phyloP scores from a whole-genome alignment of 1,140 invertebrate genomes.

The Neodiprion pinetum region DNA sequence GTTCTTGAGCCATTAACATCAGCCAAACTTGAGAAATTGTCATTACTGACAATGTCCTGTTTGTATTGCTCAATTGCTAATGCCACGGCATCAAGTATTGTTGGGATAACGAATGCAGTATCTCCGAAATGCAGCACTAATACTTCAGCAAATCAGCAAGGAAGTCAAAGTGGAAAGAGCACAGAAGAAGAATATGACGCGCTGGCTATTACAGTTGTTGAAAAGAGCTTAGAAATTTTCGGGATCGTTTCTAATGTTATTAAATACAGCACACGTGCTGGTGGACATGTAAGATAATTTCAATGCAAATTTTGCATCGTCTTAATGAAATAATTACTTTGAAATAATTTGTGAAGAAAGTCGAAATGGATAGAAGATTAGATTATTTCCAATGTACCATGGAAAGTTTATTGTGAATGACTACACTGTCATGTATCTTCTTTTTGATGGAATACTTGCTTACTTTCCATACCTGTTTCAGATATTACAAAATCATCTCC shows the following conservation, averaged over 20 bases:
- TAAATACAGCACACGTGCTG: constrained; percentile 83
- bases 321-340: constrained; percentile 4
- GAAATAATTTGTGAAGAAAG: constrained; percentile 21
- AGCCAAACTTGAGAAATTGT: constrained; percentile 80
- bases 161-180: constrained; percentile 59
- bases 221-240: constrained; percentile 82
- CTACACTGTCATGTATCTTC: constrained; percentile 10
- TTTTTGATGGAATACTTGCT: constrained; percentile 17
- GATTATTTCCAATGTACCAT: background rate
- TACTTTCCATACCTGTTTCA: constrained; percentile 51
- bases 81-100: constrained; percentile 72
- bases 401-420: background rate
- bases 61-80: constrained; percentile 79
- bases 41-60: constrained; percentile 78
- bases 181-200: constrained; percentile 76
- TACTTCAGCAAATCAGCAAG: constrained; percentile 46
- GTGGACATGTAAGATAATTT: constrained; percentile 79
- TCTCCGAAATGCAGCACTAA: constrained; percentile 67
- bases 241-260: constrained; percentile 81
- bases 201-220: constrained; percentile 73
- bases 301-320: constrained; percentile 8
- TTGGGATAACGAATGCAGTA: constrained; percentile 68
- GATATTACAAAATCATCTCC: constrained; percentile 87
- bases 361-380: constrained; percentile 9
- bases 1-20: constrained; percentile 86